Conservation (phyloP, 2,888 invertebrate genomes). For the Limnephilus lunatus region DNA sequence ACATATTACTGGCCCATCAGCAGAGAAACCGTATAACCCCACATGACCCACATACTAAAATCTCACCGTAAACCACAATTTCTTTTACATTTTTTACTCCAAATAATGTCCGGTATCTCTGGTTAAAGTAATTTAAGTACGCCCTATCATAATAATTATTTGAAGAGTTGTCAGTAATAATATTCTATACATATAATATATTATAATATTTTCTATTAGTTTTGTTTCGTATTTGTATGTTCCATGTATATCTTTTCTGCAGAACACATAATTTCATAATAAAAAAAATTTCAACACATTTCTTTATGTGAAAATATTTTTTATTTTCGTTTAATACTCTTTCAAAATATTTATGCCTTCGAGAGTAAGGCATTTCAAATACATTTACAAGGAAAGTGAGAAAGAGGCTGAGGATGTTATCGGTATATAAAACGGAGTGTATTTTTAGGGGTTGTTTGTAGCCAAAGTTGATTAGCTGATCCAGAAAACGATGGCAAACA, state of each 20-base stretch:
- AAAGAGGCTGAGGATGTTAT: background rate
- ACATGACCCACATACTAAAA: too few species aligned
- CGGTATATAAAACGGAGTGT: constrained; percentile 39
- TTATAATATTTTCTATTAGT: too few species aligned
- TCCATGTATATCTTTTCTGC: background rate
- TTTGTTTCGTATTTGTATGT: too few species aligned
- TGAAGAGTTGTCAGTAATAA: too few species aligned
- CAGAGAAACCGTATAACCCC: too few species aligned
- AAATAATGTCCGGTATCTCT: too few species aligned
- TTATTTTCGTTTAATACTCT: background rate
- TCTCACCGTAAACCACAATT: too few species aligned
- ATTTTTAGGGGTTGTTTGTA: constrained; percentile 55
- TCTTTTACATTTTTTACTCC: too few species aligned
- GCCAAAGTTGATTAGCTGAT: constrained; percentile 63
- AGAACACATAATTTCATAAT: background rate
- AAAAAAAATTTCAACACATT: background rate
- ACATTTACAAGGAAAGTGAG: background rate
- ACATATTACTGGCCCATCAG: too few species aligned
- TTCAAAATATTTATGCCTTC: background rate
- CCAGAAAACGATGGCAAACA: constrained; percentile 62
- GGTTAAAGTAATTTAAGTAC: too few species aligned
- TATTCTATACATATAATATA: too few species aligned
- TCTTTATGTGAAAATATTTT: background rate
- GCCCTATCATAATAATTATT: too few species aligned
- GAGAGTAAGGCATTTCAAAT: background rate